Conservation (phyloP, 2,797 vertebrate genomes). For the Notolabrus celidotus region DNA sequence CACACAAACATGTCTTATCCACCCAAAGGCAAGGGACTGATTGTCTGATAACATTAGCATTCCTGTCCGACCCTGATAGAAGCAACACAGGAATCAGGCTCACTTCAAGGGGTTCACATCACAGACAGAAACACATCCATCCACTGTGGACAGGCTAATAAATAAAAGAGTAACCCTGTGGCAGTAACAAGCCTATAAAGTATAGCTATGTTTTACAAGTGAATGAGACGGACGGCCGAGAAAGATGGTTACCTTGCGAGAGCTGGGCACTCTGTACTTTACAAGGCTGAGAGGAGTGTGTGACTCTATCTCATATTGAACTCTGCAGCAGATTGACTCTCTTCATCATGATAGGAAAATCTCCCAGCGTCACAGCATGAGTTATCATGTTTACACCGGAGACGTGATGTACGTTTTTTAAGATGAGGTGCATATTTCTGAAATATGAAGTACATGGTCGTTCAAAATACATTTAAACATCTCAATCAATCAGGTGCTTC, state of each 20-base stretch:
- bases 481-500: conserved; percentile 11
- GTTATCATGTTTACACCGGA: conserved; percentile 58
- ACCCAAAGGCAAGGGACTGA: conserved; percentile 71
- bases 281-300: conserved; percentile 67
- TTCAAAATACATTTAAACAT: conserved; percentile 23
- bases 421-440: conserved; percentile 30
- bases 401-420: conserved; percentile 30
- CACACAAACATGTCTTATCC: conserved; percentile 44
- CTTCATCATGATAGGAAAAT: conserved; percentile 70
- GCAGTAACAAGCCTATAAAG: conserved; percentile 85
- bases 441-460: conserved; percentile 5
- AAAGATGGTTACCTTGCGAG: conserved; percentile 70
- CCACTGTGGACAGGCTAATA: conserved; percentile 79
- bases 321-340: conserved; percentile 62
- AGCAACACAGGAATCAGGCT: conserved; percentile 79
- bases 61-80: conserved; percentile 73
- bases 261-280: conserved; percentile 68
- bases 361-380: conserved; percentile 52
- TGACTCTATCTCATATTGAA: conserved; percentile 45
- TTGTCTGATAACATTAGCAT: conserved; percentile 83
- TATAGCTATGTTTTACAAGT: conserved; percentile 83
- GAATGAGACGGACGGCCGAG: conserved; percentile 73
- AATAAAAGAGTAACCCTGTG: conserved; percentile 84
- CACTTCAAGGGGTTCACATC: conserved; percentile 79
- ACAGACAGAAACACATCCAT: conserved; percentile 80